A percentile compares a stretch with the other conserved stretches of the same genome.
Conservation (phyloP, 2,888 invertebrate genomes). For the Cerastis rubricosa region DNA sequence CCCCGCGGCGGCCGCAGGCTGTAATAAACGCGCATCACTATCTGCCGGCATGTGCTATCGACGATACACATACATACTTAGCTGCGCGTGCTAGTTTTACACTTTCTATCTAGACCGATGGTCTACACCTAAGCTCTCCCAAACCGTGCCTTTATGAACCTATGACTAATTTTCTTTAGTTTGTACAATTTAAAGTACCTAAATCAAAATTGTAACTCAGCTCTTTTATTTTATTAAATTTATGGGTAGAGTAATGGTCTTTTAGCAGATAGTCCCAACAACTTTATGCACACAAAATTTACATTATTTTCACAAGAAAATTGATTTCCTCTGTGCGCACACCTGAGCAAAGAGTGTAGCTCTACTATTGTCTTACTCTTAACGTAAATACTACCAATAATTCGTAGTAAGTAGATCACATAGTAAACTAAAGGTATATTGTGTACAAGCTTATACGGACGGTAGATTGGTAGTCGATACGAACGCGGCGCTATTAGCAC, state of each 20-base stretch:
- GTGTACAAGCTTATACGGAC: neutral
- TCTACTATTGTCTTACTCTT: neutral
- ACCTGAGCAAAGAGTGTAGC: no score
- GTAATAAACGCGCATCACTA: constrained; percentile 72
- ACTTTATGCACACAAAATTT: no score
- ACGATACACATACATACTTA: constrained; percentile 36
- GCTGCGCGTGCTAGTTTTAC: neutral
- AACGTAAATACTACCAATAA: constrained; percentile 11
- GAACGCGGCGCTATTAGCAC: constrained; percentile 15
- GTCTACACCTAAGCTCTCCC: no score
- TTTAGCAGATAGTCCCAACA: no score
- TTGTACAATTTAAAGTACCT: no score
- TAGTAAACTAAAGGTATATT: constrained; percentile 9
- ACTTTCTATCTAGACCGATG: neutral
- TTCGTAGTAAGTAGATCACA: constrained; percentile 11
- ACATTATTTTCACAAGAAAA: neutral
- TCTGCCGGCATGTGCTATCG: constrained; percentile 71
- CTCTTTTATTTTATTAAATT: no score
- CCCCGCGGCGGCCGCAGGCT: constrained; percentile 59
- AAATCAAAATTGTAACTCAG: no score
- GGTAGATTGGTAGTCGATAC: constrained; percentile 4
- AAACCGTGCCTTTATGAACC: no score
- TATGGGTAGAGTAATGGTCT: no score
- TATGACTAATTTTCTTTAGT: no score
- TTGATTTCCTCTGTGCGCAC: neutral